Base-by-base conservation (phyloP, 2,888 invertebrate genomes). In the Scotopteryx bipunctaria region DNA sequence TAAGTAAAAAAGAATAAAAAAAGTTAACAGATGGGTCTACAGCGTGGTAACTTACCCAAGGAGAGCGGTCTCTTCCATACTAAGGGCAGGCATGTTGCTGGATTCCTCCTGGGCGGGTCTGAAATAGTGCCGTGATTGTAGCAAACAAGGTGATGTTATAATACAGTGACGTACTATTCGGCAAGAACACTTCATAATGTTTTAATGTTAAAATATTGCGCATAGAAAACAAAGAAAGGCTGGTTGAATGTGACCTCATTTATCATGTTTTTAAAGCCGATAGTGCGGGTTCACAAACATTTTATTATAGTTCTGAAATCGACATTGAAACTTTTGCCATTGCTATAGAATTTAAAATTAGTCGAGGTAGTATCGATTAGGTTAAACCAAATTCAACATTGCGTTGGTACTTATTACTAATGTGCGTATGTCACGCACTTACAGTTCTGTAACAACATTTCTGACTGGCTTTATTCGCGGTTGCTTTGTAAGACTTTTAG, bases 31-130 rank as follows among this genome's bases (percentile, higher is more conserved):
- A 31, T 31, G 23, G 32, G 23, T 15, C 27, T 46, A 32, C 9
- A 36, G 40, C 44, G 40, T 50, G 32, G 9, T 11, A 48, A 83
- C 96, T 96, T 94, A 97, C 96, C 96, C 95, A 83, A 97, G 92
- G 60, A 97, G 94, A 79, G 96, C 95, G 69, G 96, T 95, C 92
- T 96, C 96, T 92, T 97, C 97, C 82, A 95, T 94, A 71, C 92
- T 93, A 72, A 93, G 92, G 64, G 93, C 89, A 69, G 94, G 94
- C 95, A 95, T 95, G 86, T 91, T 93, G 68, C 74, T 81, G 76
- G 71, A 44, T 54, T 53, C 38, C 45, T 50, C 43, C 62, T 51
- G 63, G 57, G 38, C 44, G 36, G 61, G 63, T 75, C 87, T 86
- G 86, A 72, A 87, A 86, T 76, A 78, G 78, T 80, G 78, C 76